phyloP scores from a whole-genome alignment of 2,113 vertebrate genomes.

The Sylvia atricapilla region DNA sequence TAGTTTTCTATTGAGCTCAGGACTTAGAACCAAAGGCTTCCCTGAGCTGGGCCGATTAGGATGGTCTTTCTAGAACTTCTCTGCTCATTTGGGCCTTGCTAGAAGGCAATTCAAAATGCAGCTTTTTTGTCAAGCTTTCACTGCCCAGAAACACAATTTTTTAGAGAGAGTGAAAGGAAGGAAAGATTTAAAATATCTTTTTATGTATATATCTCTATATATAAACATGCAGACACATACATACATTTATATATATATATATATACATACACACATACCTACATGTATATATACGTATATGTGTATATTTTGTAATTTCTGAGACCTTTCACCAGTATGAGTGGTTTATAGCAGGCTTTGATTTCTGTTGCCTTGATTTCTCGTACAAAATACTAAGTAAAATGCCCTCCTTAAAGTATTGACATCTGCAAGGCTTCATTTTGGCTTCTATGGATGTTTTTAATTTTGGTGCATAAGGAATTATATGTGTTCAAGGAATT shows the following conservation, averaged over 20 bases:
- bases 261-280: background rate
- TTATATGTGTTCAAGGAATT: background rate
- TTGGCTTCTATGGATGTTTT: background rate
- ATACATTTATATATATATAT: background rate
- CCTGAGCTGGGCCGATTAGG: background rate
- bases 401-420: background rate
- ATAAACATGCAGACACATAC: background rate
- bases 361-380: background rate
- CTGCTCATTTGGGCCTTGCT: background rate
- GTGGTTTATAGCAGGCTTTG: background rate
- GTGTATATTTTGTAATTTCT: background rate
- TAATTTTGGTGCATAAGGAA: background rate
- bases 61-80: background rate
- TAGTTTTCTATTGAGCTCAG: background rate
- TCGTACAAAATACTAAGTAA: background rate
- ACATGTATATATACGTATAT: background rate
- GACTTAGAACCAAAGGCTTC: background rate
- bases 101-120: background rate
- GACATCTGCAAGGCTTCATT: background rate
- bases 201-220: rapidly evolving
- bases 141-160: background rate
- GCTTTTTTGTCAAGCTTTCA: background rate
- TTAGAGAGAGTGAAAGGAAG: background rate
- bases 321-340: background rate
- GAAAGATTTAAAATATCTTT: background rate